phyloP scores from a whole-genome alignment of 2,797 vertebrate genomes.

The Phylloscopus collybita region DNA sequence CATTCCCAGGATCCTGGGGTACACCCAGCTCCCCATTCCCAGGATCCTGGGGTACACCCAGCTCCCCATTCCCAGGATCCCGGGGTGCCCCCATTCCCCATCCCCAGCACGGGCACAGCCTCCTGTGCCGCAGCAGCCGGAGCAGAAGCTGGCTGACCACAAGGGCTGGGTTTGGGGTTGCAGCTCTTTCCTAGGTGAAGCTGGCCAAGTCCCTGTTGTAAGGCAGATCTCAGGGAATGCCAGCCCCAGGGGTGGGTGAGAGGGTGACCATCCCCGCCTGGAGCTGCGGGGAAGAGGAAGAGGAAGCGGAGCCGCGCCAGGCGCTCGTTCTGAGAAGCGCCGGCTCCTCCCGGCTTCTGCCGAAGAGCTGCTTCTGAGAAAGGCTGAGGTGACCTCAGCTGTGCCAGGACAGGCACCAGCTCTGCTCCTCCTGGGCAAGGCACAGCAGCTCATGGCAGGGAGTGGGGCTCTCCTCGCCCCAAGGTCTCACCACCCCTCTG shows the following conservation, averaged over 20 bases:
- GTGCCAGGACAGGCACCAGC: not conserved
- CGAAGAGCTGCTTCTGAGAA: conserved; percentile 61
- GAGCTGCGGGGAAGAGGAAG: conserved; percentile 3
- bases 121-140: conserved; percentile 49
- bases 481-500: accelerated
- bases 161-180: conserved; percentile 61
- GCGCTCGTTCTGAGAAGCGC: conserved; percentile 76
- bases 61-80: not conserved
- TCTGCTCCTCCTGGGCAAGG: not conserved
- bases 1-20: conserved; percentile 45
- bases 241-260: conserved; percentile 68
- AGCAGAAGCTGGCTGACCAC: conserved; percentile 75
- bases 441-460: accelerated
- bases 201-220: conserved; percentile 86
- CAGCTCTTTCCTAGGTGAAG: conserved; percentile 78
- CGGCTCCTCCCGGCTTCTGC: conserved; percentile 46
- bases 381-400: not conserved
- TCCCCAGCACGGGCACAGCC: conserved; percentile 60
- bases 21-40: conserved; percentile 15
- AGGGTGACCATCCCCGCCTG: conserved; percentile 67
- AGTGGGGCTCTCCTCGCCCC: not conserved
- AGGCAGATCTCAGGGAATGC: conserved; percentile 65
- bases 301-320: conserved; percentile 58
- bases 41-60: not conserved
- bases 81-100: not conserved